phyloP scores from a whole-genome alignment of 2,888 invertebrate genomes.

The Macaria notata region DNA sequence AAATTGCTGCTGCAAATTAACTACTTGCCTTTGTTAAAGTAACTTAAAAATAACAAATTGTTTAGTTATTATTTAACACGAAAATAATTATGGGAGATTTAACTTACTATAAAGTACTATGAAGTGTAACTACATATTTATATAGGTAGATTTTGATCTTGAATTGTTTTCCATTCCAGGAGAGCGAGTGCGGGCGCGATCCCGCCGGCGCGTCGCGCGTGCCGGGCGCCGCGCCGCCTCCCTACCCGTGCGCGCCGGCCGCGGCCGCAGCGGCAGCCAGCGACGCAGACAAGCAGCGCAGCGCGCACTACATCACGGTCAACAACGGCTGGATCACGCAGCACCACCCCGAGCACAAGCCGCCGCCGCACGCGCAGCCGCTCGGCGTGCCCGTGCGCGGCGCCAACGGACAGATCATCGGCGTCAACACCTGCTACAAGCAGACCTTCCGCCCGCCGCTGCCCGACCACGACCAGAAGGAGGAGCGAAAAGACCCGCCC shows the following conservation, averaged over 20 bases:
- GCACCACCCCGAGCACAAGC: constrained; percentile 59
- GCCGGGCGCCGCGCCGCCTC: constrained; percentile 37
- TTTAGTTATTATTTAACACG: too few relatives aligned
- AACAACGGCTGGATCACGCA: constrained; percentile 77
- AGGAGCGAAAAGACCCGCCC: constrained; percentile 60
- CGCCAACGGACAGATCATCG: constrained; percentile 83
- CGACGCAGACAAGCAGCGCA: constrained; percentile 39
- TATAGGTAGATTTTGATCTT: too few relatives aligned
- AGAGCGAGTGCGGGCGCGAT: constrained; percentile 57
- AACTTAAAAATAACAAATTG: too few relatives aligned
- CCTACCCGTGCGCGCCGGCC: too few relatives aligned
- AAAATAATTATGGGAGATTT: too few relatives aligned
- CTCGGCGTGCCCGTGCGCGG: constrained; percentile 75
- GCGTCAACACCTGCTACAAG: constrained; percentile 76
- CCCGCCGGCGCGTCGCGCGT: constrained; percentile 50
- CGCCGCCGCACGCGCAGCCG: constrained; percentile 47
- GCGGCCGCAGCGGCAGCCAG: constrained; percentile 1
- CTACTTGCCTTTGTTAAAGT: too few relatives aligned
- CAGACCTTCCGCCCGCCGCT: constrained; percentile 56
- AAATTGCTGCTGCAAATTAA: too few relatives aligned
- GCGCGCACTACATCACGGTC: constrained; percentile 68
- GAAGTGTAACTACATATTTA: too few relatives aligned
- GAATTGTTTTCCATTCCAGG: constrained; percentile 48
- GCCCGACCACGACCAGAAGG: constrained; percentile 55
- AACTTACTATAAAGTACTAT: too few relatives aligned